Evolutionary conservation across 2,888 invertebrate species (phyloP), one percentile per base, ranked within the genome.

Genomic region (Altica lythri): DNA sequence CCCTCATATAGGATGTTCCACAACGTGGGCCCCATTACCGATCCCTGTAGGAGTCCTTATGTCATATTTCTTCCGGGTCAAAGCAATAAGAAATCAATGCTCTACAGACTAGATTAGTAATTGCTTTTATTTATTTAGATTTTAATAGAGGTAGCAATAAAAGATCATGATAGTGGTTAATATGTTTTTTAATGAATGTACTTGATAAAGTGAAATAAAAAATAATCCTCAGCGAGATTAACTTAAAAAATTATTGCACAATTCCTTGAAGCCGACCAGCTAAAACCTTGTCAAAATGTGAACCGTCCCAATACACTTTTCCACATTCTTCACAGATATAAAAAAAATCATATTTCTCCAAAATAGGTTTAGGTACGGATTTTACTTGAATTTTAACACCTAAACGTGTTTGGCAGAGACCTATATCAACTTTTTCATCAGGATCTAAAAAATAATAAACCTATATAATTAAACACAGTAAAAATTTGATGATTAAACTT

Each of bases 241-340:
- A 2, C 9, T 12, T 14, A 34, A 14, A 34, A 16, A 8, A 9
- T 34, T 30, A 59, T 61, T 61, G 57, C 61, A 75, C 73, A 52
- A 75, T 71, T 49, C 70, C 71, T 53, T 72, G 70, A 19, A 75
- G 67, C 50, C 70, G 62, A 35, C 74, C 73, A 12, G 62, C 53
- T 16, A 75, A 54, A 12, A 75, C 71, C 52, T 59, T 65, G 29
- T 73, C 74, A 35, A 71, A 73, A 61, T 76, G 76, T 40, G 68
- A 68, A 9, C 76, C 77, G 57, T 87, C 86, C 87, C 90, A 90
- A 73, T 84, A 89, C 44, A 88, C 79, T 72, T 86, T 87, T 0
- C 90, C 91, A 77, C 91, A 92, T 18, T 70, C 72, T 61, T 85
- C 83, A 75, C 92, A 92, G 22, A 89, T 75, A 63, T 84, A 83